Base-by-base conservation (phyloP, 2,888 invertebrate genomes). In the Phyto melanocephala region DNA sequence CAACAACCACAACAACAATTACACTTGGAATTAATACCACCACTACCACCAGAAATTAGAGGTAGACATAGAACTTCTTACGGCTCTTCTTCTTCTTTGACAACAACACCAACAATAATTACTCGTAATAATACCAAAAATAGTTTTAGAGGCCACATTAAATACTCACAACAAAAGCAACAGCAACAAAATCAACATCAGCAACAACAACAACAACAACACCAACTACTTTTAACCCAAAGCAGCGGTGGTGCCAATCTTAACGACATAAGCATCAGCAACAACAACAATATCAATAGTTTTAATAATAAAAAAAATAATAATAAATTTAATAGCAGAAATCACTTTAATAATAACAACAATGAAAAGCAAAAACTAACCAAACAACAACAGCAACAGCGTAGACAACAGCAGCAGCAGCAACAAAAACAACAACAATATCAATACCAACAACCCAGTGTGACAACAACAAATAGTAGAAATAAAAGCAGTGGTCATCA, bases 71-170 rank as follows among this genome's bases (percentile, higher is more conserved):
- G 67, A 85, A 81, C 82, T 62, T 28, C 11, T 35, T 47, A 33
- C n/a, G n/a, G n/a, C n/a, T 42, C 72, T 28, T 10, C 50, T 40
- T 28, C 47, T 87, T 89, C 88, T 88, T 89, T 88, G 89, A 89
- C 88, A 89, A 87, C 84, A 84, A 11, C 84, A 82, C 63, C 76
- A 77, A 76, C 79, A 72, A 79, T 81, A 84, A 80, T 86, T 86
- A 84, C 81, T 79, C 84, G 77, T 78, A 85, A 85, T 84, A 78
- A 88, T 87, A 90, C 90, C 89, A 90, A 90, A 89, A 90, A 90
- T 90, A 90, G 88, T 86, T 88, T 87, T 87, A 90, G 91, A 89
- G 91, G 91, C 84, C 87, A 87, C 78, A 84, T 87, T 80, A 90
- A 89, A 88, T 88, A 87, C 83, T 87, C 87, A 85, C 68, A 84